phyloP scores from a whole-genome alignment of 2,113 vertebrate genomes.

The Bos javanicus region DNA sequence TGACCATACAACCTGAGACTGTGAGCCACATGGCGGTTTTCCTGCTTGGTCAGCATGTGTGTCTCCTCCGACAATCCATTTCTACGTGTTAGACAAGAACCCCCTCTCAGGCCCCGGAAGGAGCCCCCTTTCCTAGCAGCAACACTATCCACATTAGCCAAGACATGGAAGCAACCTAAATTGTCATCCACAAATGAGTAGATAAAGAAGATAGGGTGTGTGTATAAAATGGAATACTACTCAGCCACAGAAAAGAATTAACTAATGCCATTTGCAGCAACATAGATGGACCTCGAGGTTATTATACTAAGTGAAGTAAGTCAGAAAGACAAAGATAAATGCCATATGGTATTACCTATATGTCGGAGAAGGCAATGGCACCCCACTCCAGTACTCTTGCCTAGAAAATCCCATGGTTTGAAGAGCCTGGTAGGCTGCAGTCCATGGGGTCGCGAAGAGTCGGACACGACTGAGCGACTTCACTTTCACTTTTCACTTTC shows the following conservation, averaged over 20 bases:
- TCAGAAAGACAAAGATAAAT: not conserved
- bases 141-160: not conserved
- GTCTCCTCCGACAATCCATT: not conserved
- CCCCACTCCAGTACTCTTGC: too few relatives aligned
- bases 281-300: not conserved
- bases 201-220: not conserved
- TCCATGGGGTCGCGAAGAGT: too few relatives aligned
- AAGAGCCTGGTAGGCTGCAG: too few relatives aligned
- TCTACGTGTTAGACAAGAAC: not conserved
- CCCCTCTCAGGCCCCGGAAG: not conserved
- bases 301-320: not conserved
- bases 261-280: not conserved
- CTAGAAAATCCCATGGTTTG: too few relatives aligned
- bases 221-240: not conserved
- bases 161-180: not conserved
- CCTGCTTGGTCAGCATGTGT: not conserved
- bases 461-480: too few relatives aligned
- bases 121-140: not conserved
- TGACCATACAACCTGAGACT: not conserved
- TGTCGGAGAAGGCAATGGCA: too few relatives aligned
- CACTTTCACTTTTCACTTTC: too few relatives aligned
- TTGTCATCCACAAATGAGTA: not conserved
- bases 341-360: not conserved
- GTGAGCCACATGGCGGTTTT: not conserved
- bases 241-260: not conserved